These are phyloP conservation scores for Formica aserva DNA, from an alignment of 2,888 invertebrate genomes.

Conservation along the genomic window DNA sequence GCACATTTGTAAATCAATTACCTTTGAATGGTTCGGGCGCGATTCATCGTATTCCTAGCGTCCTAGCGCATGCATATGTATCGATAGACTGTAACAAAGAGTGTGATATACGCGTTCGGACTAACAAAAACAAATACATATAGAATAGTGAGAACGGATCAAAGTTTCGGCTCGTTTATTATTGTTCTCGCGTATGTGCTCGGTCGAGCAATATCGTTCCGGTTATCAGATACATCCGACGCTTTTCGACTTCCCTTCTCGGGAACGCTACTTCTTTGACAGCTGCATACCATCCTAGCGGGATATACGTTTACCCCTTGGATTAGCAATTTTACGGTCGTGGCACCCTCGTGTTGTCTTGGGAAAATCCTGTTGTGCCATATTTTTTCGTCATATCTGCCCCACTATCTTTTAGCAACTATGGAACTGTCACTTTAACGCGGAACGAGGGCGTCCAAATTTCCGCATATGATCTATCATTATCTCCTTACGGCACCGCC, in stretches of 20 bases:
- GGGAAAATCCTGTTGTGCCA: neutral
- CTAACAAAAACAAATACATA: neutral
- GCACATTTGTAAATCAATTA: conserved; percentile 26
- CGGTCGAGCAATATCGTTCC: neutral
- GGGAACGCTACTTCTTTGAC: neutral
- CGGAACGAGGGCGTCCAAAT: neutral
- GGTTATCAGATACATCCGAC: conserved; percentile 37
- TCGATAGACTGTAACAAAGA: conserved; percentile 17
- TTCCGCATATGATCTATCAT: neutral
- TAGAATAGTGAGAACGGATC: neutral
- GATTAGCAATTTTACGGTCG: conserved; percentile 40
- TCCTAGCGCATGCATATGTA: neutral
- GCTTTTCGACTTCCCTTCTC: neutral
- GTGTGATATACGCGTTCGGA: neutral
- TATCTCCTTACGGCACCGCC: neutral
- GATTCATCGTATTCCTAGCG: neutral
- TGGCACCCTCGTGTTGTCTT: neutral
- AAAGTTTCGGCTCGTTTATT: neutral
- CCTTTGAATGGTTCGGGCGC: neutral
- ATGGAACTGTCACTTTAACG: neutral
- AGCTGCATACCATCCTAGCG: neutral
- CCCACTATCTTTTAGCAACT: neutral
- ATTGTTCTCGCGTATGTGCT: conserved; percentile 6
- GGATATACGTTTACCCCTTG: neutral
- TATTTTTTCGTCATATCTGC: conserved; percentile 11